phyloP scores from a whole-genome alignment of 2,797 vertebrate genomes.

The Sternarchorhynchus goeldii region DNA sequence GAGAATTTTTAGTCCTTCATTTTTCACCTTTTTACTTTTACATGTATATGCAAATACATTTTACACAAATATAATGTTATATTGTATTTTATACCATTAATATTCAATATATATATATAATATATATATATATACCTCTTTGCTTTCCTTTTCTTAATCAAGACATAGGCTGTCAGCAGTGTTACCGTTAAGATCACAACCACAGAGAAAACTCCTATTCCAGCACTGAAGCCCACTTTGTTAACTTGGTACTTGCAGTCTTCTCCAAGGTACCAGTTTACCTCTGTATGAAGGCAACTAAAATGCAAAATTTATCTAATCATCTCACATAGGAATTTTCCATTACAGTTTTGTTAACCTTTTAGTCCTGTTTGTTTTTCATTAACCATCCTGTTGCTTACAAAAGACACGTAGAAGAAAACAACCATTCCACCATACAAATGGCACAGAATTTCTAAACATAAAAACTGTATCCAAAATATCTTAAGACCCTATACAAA shows the following conservation, averaged over 20 bases:
- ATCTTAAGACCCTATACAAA: neutral
- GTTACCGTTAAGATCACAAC: conserved; percentile 35
- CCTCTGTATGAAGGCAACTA: conserved; percentile 43
- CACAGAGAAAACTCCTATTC: conserved; percentile 30
- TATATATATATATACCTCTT: conserved; percentile 43
- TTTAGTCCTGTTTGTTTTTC: neutral
- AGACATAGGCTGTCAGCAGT: conserved; percentile 36
- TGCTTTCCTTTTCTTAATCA: conserved; percentile 29
- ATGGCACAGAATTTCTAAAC: neutral
- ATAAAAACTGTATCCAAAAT: neutral
- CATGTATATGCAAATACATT: neutral
- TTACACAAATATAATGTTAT: neutral
- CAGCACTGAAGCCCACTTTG: conserved; percentile 54
- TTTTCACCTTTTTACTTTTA: neutral
- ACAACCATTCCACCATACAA: neutral
- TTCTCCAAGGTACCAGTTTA: conserved; percentile 51
- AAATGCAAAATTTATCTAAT: conserved; percentile 8
- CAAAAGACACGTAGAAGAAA: too few relatives aligned
- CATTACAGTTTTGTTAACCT: neutral
- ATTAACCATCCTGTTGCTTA: too few relatives aligned
- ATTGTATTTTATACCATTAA: neutral
- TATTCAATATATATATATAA: neutral
- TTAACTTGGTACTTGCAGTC: conserved; percentile 44
- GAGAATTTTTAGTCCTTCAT: conserved; percentile 15
- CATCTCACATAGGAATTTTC: neutral